A percentile compares a stretch with the other conserved stretches of the same genome.
These are phyloP conservation scores for Euproctis similis DNA, from an alignment of 2,888 invertebrate genomes.

Conservation along the genomic window DNA sequence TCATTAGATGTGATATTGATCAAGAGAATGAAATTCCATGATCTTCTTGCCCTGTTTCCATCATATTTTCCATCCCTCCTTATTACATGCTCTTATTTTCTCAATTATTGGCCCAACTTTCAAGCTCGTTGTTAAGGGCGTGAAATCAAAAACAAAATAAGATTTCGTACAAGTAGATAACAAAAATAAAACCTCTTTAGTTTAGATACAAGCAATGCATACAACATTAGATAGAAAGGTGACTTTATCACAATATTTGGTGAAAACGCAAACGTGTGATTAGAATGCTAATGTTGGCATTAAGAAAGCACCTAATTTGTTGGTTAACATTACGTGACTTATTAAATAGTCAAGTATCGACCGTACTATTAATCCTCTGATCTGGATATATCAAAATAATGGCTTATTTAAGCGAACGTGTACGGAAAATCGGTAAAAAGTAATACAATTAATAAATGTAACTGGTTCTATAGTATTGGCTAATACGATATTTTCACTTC, in stretches of 20 bases:
- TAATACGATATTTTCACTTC: too few species aligned
- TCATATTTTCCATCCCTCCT: too few species aligned
- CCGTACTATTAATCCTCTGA: constrained; percentile 11
- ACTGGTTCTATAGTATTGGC: neutral
- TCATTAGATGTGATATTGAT: too few species aligned
- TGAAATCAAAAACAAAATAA: too few species aligned
- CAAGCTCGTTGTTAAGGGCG: too few species aligned
- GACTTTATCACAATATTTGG: constrained; percentile 29
- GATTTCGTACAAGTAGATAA: too few species aligned
- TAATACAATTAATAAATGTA: neutral
- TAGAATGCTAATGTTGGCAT: constrained; percentile 33
- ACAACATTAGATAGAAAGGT: constrained; percentile 28
- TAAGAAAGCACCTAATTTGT: constrained; percentile 23
- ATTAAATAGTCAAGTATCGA: constrained; percentile 8
- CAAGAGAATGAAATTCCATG: too few species aligned
- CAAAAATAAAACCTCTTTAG: too few species aligned
- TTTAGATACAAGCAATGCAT: constrained; percentile 19
- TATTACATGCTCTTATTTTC: too few species aligned
- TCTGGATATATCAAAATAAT: constrained; percentile 13
- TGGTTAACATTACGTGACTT: constrained; percentile 19
- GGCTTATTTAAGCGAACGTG: constrained; percentile 14
- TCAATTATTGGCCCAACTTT: too few species aligned
- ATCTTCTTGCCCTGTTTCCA: too few species aligned
- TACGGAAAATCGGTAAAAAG: constrained; percentile 1
- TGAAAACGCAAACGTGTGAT: constrained; percentile 36